Conservation (phyloP, 2,113 vertebrate genomes). For the Nesogale talazaci region DNA sequence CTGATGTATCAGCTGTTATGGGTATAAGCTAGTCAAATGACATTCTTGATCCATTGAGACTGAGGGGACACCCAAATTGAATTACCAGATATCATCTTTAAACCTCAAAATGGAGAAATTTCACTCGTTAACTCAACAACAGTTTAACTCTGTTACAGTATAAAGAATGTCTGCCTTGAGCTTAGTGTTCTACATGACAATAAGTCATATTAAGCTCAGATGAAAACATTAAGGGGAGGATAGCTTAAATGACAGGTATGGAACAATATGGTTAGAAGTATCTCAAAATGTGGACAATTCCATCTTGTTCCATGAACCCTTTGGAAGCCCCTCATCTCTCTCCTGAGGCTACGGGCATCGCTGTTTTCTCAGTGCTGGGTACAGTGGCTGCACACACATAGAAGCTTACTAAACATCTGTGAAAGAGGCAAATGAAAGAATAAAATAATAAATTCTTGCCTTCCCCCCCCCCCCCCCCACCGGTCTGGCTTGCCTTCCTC, state of each 20-base stretch:
- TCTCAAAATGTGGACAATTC: no score
- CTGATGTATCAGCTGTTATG: no score
- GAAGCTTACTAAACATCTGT: not conserved
- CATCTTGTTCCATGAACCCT: no score
- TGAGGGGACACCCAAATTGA: no score
- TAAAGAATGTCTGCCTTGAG: not conserved
- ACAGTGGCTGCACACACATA: not conserved
- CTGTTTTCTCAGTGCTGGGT: no score
- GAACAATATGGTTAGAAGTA: not conserved
- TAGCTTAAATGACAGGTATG: not conserved
- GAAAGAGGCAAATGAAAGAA: not conserved
- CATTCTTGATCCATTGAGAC: no score
- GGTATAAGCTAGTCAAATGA: no score
- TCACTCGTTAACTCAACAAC: no score
- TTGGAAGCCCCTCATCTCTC: not conserved
- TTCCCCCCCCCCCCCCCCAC: no score
- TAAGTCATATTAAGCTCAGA: not conserved
- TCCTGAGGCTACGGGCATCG: no score
- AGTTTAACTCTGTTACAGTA: not conserved
- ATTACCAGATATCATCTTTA: no score
- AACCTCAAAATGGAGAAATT: no score
- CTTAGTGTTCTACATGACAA: not conserved
- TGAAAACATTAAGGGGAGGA: not conserved
- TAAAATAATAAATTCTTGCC: not conserved
- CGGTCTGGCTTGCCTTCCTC: not conserved